These are phyloP conservation scores for Patiria miniata DNA, from an alignment of 35 echinoderm and acorn worm genomes.

Conservation along the genomic window DNA sequence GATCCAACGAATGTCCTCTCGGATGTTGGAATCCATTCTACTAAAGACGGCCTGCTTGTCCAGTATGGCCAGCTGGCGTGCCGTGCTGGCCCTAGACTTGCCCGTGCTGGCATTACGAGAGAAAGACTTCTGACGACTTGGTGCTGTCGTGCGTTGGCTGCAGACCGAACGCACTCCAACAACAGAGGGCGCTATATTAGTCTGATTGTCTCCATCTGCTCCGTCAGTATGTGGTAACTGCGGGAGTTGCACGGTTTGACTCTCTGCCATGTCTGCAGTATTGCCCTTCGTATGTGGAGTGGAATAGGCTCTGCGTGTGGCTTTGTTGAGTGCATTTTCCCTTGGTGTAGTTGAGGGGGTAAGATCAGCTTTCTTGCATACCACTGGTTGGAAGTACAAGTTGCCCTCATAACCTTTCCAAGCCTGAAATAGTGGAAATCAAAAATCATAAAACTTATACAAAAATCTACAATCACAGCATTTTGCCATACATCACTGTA, in stretches of 20 bases:
- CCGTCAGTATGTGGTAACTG: neutral
- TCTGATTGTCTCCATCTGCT: neutral
- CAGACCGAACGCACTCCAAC: neutral
- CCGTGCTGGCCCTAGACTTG: slow-evolving; percentile 20
- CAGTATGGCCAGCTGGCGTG: slow-evolving; percentile 67
- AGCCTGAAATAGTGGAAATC: slow-evolving; percentile 62
- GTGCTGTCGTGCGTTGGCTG: slow-evolving; percentile 1
- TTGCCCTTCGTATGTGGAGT: neutral
- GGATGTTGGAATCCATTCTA: slow-evolving; percentile 70
- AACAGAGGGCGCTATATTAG: neutral
- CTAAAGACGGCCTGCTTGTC: slow-evolving; percentile 66
- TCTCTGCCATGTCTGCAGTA: neutral
- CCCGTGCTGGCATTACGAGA: neutral
- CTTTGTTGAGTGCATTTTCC: neutral
- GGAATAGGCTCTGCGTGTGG: neutral
- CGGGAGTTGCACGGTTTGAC: neutral
- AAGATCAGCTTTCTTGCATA: slow-evolving; percentile 56
- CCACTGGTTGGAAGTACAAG: slow-evolving; percentile 86
- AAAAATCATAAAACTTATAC: neutral
- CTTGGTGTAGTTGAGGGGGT: neutral
- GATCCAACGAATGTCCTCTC: slow-evolving; percentile 85
- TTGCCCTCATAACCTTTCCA: slow-evolving; percentile 96
- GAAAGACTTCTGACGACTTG: neutral
- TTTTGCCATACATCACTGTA: neutral
- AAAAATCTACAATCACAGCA: neutral